Percentiles rank a stretch among this genome's conserved stretches.
Evolutionary conservation across 2,888 invertebrate species (phyloP).

Genomic region (Hylaea fasciaria): DNA sequence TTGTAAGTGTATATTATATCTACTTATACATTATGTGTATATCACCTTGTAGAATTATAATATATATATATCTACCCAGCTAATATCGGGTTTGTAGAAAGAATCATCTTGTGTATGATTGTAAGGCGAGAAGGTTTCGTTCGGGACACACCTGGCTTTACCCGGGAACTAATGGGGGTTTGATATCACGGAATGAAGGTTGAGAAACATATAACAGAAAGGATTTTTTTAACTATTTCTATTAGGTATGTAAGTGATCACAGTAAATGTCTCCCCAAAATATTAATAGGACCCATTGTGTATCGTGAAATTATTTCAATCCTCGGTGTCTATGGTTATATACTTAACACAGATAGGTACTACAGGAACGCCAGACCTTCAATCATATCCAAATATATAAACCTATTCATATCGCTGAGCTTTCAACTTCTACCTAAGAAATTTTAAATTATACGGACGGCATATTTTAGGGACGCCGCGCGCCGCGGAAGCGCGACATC

Average conservation of each 20-base stretch:
- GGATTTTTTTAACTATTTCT: constrained; percentile 15
- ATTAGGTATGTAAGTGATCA: constrained; percentile 27
- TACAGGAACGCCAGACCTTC: constrained; percentile 39
- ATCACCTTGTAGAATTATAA: constrained; percentile 39
- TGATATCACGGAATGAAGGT: constrained; percentile 4
- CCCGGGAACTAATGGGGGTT: neutral
- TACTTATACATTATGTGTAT: constrained; percentile 50
- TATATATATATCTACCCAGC: constrained; percentile 19
- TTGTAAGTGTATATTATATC: constrained; percentile 59
- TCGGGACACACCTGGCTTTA: constrained; percentile 13
- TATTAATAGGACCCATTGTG: constrained; percentile 28
- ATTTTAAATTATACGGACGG: constrained; percentile 42
- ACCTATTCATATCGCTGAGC: constrained; percentile 65
- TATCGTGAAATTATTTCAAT: constrained; percentile 38
- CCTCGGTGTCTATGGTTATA: constrained; percentile 43
- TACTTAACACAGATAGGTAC: constrained; percentile 44
- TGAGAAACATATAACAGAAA: neutral
- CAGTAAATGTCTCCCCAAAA: constrained; percentile 35
- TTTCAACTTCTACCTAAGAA: constrained; percentile 45
- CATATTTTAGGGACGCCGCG: constrained; percentile 31
- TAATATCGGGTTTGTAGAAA: constrained; percentile 28
- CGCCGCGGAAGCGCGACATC: constrained; percentile 33
- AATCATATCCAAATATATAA: constrained; percentile 59
- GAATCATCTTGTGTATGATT: constrained; percentile 21
- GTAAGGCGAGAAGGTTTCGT: neutral